Evolutionary conservation across 2,113 vertebrate species (phyloP).

Genomic region (Microcebus tavaratra): DNA sequence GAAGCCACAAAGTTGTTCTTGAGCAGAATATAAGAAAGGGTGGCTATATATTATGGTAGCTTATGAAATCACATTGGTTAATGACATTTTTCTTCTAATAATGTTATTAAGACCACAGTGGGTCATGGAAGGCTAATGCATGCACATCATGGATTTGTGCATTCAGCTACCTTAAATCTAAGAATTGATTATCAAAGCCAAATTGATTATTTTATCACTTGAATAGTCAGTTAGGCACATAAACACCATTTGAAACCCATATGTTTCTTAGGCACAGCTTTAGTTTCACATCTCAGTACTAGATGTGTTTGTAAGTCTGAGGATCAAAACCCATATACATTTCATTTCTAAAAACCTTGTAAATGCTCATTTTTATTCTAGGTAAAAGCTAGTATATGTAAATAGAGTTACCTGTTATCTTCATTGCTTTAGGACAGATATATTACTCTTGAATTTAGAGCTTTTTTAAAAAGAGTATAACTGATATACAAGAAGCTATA

Average conservation of each 20-base stretch:
- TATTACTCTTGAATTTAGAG: neutral
- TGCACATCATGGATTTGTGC: neutral
- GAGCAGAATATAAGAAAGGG: conserved; percentile 54
- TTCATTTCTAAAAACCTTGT: neutral
- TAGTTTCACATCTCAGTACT: neutral
- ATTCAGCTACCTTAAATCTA: conserved; percentile 10
- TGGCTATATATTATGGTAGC: neutral
- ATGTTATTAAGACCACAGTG: conserved; percentile 31
- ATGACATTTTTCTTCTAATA: conserved; percentile 38
- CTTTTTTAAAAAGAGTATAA: neutral
- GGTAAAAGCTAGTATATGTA: neutral
- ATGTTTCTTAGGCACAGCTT: neutral
- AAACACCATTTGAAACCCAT: neutral
- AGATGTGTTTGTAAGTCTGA: neutral
- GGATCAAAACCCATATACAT: fast-evolving
- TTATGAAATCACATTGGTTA: neutral
- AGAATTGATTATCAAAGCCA: conserved; percentile 38
- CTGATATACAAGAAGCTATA: neutral
- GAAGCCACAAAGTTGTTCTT: conserved; percentile 58
- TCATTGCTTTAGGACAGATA: neutral
- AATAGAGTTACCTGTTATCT: neutral
- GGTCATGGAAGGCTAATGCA: neutral
- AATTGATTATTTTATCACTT: conserved; percentile 23
- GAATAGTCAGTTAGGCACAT: neutral
- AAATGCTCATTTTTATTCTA: neutral